Evolutionary conservation across 2,797 vertebrate species (phyloP).

Genomic region (Holocentrus rufus): DNA sequence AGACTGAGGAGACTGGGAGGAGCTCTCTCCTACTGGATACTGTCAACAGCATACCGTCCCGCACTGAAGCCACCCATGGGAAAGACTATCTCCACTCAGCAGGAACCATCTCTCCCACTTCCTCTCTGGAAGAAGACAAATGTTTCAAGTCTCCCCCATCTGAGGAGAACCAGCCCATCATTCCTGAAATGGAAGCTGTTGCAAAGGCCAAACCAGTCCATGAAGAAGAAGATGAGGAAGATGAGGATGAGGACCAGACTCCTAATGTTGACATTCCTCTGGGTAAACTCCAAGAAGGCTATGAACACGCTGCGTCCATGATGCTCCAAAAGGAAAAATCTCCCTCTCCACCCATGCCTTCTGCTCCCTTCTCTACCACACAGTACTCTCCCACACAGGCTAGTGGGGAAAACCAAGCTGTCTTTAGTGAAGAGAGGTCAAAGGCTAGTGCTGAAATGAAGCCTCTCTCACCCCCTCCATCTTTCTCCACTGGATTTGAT

Average conservation of each 20-base stretch:
- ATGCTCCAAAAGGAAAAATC: constrained; percentile 78
- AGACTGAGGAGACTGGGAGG: constrained; percentile 92
- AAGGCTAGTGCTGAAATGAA: constrained; percentile 61
- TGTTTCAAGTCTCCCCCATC: constrained; percentile 97
- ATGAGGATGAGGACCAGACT: constrained; percentile 86
- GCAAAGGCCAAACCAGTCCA: constrained; percentile 74
- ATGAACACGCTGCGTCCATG: constrained; percentile 74
- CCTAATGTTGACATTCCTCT: constrained; percentile 85
- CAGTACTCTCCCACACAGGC: constrained; percentile 48
- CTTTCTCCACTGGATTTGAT: constrained; percentile 71
- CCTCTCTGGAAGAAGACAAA: constrained; percentile 97
- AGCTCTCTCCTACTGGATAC: constrained; percentile 92
- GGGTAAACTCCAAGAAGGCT: constrained; percentile 86
- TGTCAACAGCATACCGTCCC: constrained; percentile 88
- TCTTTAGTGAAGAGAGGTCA: constrained; percentile 56
- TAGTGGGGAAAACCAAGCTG: constrained; percentile 58
- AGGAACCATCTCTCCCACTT: constrained; percentile 97
- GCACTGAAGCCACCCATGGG: constrained; percentile 90
- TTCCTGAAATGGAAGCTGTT: constrained; percentile 82
- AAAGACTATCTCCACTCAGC: constrained; percentile 96
- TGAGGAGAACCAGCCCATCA: constrained; percentile 89
- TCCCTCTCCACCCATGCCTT: constrained; percentile 43
- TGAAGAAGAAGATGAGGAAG: constrained; percentile 87
- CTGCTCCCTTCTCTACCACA: constrained; percentile 47
- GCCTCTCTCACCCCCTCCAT: constrained; percentile 67